Evolutionary conservation across 2,888 invertebrate genomes (phyloP), one percentile per base, ranked within the genome.

Genomic region (Nyleta sp.): DNA sequence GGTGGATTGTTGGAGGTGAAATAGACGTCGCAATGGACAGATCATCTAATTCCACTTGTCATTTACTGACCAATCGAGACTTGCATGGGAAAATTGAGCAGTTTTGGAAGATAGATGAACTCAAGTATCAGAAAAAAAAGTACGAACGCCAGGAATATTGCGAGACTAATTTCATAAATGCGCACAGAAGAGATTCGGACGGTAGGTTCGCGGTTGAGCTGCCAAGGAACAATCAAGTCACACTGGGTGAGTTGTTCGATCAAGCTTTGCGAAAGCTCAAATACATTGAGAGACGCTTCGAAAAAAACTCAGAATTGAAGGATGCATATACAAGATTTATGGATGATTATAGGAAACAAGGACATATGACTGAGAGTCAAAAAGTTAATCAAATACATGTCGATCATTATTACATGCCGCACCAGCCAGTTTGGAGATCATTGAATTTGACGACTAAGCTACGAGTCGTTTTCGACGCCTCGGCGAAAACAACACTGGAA

Each of bases 101-200:
- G 2, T 53, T 53, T 38, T 53, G 53, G 53, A 38, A 35, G 5
- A 7, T 53, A n/a, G 53, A 53, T 20, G 53, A 53, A 22, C 11
- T 15, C 7, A 31, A 46, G 1, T 11, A 24, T 10, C 13, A 8
- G n/a, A 1, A 11, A 8, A 4, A 13, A 35, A 35, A 35, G 17
- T 17, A 52, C 4, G 17, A 42, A n/a, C 13, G 18, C 18, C 24
- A 60, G 17, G 31, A 59, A n/a, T 40, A 42, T 11, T 57, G 40
- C 13, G 55, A 55, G 13, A 22, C 8, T 5, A 42, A 44, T 31
- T 59, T 59, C 17, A 4, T 18, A 8, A 10, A 31, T 13, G 44
- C 44, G 20, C 60, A 60, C 13, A 20, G 1, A 6, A 60, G 60
- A 33, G 18, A 31, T 1, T 20, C 33, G 13, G 33, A 46, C 13